Percentiles rank a stretch among this genome's conserved stretches.
phyloP scores from a whole-genome alignment of 2,888 invertebrate species.

The Drosophila mettleri region DNA sequence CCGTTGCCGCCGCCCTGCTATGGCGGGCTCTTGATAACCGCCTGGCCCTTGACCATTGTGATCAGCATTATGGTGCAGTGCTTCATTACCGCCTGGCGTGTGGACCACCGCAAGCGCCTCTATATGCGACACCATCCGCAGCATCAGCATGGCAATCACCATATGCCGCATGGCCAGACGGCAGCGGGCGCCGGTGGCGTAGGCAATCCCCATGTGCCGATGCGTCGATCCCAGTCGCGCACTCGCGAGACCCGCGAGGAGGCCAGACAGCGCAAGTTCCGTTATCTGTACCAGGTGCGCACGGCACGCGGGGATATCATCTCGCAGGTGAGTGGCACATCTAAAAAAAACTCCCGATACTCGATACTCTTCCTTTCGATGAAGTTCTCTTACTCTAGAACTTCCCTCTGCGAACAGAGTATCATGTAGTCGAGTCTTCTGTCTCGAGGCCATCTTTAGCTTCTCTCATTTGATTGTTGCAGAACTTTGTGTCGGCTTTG shows the following conservation, averaged over 20 bases:
- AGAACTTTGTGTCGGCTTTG: constrained; percentile 93
- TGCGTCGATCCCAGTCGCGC: constrained; percentile 85
- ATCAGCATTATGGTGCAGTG: constrained; percentile 85
- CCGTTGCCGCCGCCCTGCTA: constrained; percentile 85
- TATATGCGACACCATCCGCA: constrained; percentile 79
- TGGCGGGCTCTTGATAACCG: constrained; percentile 84
- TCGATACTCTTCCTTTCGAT: background rate
- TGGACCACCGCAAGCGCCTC: constrained; percentile 84
- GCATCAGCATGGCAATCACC: constrained; percentile 47
- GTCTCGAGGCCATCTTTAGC: background rate
- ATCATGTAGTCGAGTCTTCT: background rate
- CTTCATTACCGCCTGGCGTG: constrained; percentile 85
- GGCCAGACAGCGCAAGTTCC: constrained; percentile 92
- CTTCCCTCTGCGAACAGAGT: constrained; percentile 28
- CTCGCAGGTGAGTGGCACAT: constrained; percentile 89
- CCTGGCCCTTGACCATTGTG: constrained; percentile 84
- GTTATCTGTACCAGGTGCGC: constrained; percentile 95
- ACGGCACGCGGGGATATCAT: constrained; percentile 96
- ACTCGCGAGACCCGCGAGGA: constrained; percentile 92
- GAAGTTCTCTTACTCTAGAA: background rate
- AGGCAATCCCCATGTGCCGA: constrained; percentile 56
- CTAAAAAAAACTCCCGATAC: accelerated
- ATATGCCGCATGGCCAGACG: constrained; percentile 74
- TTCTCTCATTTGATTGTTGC: constrained; percentile 51
- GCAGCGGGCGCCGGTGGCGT: constrained; percentile 24